Evolutionary conservation across 2,113 vertebrate genomes (phyloP).

Genomic region (Psilopogon haemacephalus): DNA sequence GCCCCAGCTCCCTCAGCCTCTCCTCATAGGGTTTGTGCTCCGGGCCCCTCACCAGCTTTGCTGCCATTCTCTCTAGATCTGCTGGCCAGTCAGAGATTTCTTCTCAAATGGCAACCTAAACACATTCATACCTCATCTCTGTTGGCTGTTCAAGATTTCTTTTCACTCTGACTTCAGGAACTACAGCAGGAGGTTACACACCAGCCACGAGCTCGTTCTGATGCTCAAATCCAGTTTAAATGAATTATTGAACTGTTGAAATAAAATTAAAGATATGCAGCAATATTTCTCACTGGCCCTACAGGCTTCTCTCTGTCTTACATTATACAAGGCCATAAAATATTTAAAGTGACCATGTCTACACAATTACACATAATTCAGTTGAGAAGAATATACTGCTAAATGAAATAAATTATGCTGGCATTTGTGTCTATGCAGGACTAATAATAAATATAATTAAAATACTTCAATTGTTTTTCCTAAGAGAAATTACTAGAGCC

Average conservation of each 20-base stretch:
- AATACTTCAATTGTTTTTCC: neutral
- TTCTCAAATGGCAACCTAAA: neutral
- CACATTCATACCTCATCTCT: fast-evolving
- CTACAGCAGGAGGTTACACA: neutral
- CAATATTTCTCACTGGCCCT: conserved; percentile 42
- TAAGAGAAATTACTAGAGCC: neutral
- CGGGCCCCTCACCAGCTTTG: no score
- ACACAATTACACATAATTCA: conserved; percentile 58
- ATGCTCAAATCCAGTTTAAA: conserved; percentile 15
- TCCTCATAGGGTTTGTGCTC: no score
- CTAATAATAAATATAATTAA: conserved; percentile 11
- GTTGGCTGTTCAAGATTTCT: neutral
- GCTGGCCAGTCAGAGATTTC: fast-evolving
- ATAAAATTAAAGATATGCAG: conserved; percentile 40
- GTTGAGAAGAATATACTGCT: conserved; percentile 31
- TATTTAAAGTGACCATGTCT: conserved; percentile 69
- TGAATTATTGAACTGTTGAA: conserved; percentile 44
- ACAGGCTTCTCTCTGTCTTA: conserved; percentile 40
- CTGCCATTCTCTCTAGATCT: no score
- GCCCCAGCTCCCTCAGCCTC: no score
- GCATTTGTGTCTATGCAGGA: conserved; percentile 13
- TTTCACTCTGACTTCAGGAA: neutral
- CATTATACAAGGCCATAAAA: conserved; percentile 60
- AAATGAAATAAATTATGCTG: conserved; percentile 40
- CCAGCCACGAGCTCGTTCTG: neutral